A percentile compares a stretch with the other conserved stretches of the same genome.
Evolutionary conservation across 1,140 invertebrate species (phyloP).

Genomic region (Lepidostoma basale): DNA sequence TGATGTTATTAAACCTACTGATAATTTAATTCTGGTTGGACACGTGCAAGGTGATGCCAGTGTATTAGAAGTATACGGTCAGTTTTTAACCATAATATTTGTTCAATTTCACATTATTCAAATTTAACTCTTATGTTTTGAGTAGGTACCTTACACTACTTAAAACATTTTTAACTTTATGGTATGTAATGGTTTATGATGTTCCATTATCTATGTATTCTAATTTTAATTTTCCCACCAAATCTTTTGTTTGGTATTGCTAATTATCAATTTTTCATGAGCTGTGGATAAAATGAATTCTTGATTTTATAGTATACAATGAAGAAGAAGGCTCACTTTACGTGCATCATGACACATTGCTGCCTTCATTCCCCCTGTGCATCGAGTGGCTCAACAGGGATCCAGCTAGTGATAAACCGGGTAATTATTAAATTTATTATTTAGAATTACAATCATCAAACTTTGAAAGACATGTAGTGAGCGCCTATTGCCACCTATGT

Average conservation of each 20-base stretch:
- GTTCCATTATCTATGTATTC: too few species aligned
- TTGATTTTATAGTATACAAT: constrained; percentile 88
- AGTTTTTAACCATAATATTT: constrained; percentile 43
- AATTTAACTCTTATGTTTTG: too few species aligned
- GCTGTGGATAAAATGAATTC: too few species aligned
- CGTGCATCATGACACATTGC: constrained; percentile 89
- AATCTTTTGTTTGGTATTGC: too few species aligned
- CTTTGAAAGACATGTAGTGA: too few species aligned
- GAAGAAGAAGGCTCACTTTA: constrained; percentile 86
- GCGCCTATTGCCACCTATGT: too few species aligned
- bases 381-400: constrained; percentile 92
- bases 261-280: too few species aligned
- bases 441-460: too few species aligned
- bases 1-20: constrained; percentile 85
- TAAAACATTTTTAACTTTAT: too few species aligned
- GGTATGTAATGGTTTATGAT: too few species aligned
- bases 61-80: constrained; percentile 87
- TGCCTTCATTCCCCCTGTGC: constrained; percentile 87
- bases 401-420: constrained; percentile 67
- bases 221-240: too few species aligned
- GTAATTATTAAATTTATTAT: constrained; percentile 52
- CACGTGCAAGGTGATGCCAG: constrained; percentile 84
- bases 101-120: not conserved
- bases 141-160: too few species aligned
- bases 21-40: constrained; percentile 91